These are phyloP conservation scores for Scaptomyza tumidula DNA, from an alignment of 2,888 invertebrate genomes.

Conservation along the genomic window DNA sequence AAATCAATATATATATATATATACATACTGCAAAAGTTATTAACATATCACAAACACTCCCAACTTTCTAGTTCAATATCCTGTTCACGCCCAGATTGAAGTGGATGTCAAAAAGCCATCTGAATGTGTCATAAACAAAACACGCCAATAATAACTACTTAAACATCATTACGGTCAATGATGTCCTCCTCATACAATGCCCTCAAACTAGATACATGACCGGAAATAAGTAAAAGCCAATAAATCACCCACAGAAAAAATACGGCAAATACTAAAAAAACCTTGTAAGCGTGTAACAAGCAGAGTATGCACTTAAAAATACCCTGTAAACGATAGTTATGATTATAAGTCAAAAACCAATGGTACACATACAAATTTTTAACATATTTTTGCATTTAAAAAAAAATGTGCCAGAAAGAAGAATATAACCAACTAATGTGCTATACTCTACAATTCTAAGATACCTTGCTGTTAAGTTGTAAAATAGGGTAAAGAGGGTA, in stretches of 20 bases:
- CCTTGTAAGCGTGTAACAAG: not conserved
- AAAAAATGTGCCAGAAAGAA: too few species aligned
- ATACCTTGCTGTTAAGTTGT: not conserved
- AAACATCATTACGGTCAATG: constrained; percentile 40
- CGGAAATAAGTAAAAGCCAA: constrained; percentile 82
- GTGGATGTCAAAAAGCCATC: constrained; percentile 36
- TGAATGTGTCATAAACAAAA: constrained; percentile 38
- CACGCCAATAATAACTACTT: constrained; percentile 65
- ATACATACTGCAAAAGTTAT: not conserved
- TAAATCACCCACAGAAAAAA: constrained; percentile 76
- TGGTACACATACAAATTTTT: not conserved
- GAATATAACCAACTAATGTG: not conserved
- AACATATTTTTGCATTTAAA: not conserved
- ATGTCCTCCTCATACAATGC: constrained; percentile 2
- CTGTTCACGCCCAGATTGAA: constrained; percentile 18
- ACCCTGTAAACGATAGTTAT: constrained; percentile 21
- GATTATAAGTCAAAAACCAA: too few species aligned
- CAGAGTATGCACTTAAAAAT: not conserved
- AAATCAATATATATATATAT: not conserved
- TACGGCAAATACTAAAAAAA: constrained; percentile 42
- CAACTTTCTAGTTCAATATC: constrained; percentile 6
- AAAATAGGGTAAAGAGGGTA: constrained; percentile 26
- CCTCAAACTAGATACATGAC: constrained; percentile 38
- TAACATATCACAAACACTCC: constrained; percentile 4
- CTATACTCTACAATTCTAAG: not conserved